Base-by-base conservation (phyloP, 2,797 vertebrate species). In the Cheirogaleus major region DNA sequence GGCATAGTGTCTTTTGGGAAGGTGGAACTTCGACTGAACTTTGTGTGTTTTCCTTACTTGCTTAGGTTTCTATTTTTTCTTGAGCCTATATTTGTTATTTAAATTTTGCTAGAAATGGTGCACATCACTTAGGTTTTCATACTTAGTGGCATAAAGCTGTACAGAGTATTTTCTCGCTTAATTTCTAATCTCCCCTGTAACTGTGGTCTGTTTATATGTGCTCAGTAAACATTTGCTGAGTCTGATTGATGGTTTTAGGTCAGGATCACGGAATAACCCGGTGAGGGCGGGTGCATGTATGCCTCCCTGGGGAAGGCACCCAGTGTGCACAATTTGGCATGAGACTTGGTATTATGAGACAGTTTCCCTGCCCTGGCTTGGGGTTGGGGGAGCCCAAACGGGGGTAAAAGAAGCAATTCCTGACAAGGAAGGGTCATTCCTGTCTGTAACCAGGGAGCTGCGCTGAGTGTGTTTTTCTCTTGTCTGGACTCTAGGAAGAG, bases 341-440 rank as follows among this genome's bases (percentile, higher is more conserved):
- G 23, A 12, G 6, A 3, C 48, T 69, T 25, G 32, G 20, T 70
- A 2, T 69, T 79, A 55, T 23, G 32, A 89, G 79, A 50, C 0
- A 0, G 27, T 69, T 41, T 90, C 43, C 27, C 17, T 67, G 32
- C 23, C 32, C 52, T 41, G 52, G n/a, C 6, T 70, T 35, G 48
- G 22, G 27, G 59, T 30, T 1, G 59, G 25, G 2, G 12, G 2
- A 27, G 4, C 27, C 41, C 18, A 52, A 5, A 15, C 0, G 12
- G 32, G 25, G 27, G 4, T 35, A 41, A 6, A 35, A 72, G 27
- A 32, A 81, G 15, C 50, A 48, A 7, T 43, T 81, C 59, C 27
- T 50, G 67, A 67, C 27, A 30, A 38, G 30, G n/a, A 7, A 25
- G n/a, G 18, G 4, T 50, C 25, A 12, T 41, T 23, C 30, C 10